phyloP scores from a whole-genome alignment of 2,888 invertebrate genomes.

The Xylota segnis region DNA sequence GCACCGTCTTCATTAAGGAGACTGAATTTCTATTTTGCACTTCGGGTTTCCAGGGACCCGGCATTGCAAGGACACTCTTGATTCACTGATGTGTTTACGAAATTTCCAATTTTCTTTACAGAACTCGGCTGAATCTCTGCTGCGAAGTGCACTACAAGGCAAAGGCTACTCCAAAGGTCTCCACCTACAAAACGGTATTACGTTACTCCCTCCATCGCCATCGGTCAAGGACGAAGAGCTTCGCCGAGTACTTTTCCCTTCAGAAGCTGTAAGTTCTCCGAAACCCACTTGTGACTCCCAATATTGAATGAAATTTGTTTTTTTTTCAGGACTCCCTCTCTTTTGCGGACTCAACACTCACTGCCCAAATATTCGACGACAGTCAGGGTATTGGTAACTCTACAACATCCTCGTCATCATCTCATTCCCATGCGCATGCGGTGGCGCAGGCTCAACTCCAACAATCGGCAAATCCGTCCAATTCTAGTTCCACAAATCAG shows the following conservation, averaged over 20 bases:
- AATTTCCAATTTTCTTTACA: conserved; percentile 77
- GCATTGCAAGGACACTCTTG: not conserved
- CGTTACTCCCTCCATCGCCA: conserved; percentile 82
- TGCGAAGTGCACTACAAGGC: conserved; percentile 93
- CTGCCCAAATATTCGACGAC: conserved; percentile 83
- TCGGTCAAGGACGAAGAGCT: conserved; percentile 87
- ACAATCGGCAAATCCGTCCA: conserved; percentile 71
- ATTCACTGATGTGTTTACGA: not conserved
- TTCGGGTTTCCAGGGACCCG: not conserved
- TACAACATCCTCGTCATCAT: conserved; percentile 62
- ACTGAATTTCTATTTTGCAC: not conserved
- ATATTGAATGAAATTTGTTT: conserved; percentile 1
- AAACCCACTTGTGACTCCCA: not conserved
- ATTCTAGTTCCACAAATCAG: conserved; percentile 75
- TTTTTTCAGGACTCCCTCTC: conserved; percentile 81
- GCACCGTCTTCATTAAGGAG: not conserved
- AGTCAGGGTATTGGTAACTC: conserved; percentile 78
- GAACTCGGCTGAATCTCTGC: conserved; percentile 88
- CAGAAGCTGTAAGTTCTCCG: conserved; percentile 83
- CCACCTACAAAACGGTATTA: conserved; percentile 83
- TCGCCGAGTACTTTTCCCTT: conserved; percentile 86
- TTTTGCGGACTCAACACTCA: conserved; percentile 83
- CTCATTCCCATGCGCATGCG: conserved; percentile 66
- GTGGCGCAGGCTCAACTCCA: conserved; percentile 65
- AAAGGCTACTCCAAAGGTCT: conserved; percentile 86